phyloP scores from a whole-genome alignment of 2,888 invertebrate species.

The Podabrus alpinus region DNA sequence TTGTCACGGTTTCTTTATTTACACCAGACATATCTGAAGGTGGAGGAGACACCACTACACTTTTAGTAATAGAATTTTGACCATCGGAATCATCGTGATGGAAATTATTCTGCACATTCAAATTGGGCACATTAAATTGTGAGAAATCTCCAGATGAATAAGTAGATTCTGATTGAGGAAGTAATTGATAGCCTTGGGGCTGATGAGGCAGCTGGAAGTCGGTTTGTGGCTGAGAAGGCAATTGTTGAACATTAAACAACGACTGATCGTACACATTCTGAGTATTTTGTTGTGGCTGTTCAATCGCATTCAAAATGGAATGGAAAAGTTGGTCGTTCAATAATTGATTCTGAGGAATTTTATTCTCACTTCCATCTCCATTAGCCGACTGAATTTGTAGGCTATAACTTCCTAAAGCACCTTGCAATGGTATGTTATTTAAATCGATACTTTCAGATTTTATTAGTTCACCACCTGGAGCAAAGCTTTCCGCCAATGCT shows the following conservation, averaged over 20 bases:
- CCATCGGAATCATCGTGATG: slow-evolving; percentile 38
- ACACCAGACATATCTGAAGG: slow-evolving; percentile 39
- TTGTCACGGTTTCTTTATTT: slow-evolving; percentile 14
- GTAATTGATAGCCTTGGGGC: background rate
- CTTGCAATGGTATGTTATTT: slow-evolving; percentile 60
- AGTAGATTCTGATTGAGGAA: background rate
- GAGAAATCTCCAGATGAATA: slow-evolving; percentile 3
- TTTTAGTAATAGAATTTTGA: slow-evolving; percentile 56
- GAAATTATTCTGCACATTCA: slow-evolving; percentile 41
- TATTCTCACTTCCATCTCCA: slow-evolving; percentile 52
- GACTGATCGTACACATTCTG: slow-evolving; percentile 41
- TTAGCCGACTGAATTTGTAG: slow-evolving; percentile 77
- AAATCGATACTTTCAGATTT: slow-evolving; percentile 52
- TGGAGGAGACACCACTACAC: slow-evolving; percentile 54
- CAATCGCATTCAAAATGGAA: slow-evolving; percentile 81
- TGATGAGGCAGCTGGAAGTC: background rate
- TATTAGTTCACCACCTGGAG: slow-evolving; percentile 49
- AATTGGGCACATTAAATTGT: slow-evolving; percentile 12
- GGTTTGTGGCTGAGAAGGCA: slow-evolving; percentile 33
- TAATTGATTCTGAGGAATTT: slow-evolving; percentile 73
- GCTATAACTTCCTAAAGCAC: slow-evolving; percentile 68
- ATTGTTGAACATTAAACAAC: slow-evolving; percentile 44
- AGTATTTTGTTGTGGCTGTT: slow-evolving; percentile 62
- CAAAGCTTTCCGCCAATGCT: slow-evolving; percentile 49
- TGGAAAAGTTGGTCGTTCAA: slow-evolving; percentile 79